These are phyloP conservation scores for Peromyscus leucopus DNA, from an alignment of 2,113 vertebrate species.

Conservation along the genomic window DNA sequence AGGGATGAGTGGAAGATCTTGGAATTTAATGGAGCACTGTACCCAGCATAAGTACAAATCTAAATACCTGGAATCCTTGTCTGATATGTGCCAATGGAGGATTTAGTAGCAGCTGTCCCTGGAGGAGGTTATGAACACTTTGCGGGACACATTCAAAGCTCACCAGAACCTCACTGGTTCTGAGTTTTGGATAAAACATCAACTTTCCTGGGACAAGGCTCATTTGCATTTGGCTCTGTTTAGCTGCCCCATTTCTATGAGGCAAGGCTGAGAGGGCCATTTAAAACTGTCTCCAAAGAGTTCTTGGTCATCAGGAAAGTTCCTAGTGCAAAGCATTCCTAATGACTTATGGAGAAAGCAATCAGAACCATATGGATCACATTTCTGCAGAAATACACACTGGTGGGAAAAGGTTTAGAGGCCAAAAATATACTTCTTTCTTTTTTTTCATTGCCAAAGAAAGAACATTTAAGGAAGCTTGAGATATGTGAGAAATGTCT, in stretches of 20 bases:
- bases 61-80: neutral
- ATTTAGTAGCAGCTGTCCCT: conserved; percentile 44
- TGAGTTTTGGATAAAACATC: conserved; percentile 75
- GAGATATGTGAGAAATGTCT: conserved; percentile 85
- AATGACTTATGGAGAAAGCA: conserved; percentile 80
- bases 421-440: conserved; percentile 81
- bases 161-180: conserved; percentile 28
- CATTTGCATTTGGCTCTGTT: conserved; percentile 79
- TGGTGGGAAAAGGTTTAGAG: conserved; percentile 83
- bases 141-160: conserved; percentile 59
- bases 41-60: conserved; percentile 36
- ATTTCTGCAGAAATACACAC: conserved; percentile 81
- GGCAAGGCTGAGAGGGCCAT: conserved; percentile 69
- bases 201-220: conserved; percentile 73
- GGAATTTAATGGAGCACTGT: neutral
- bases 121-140: conserved; percentile 21
- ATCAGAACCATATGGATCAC: conserved; percentile 81
- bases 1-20: neutral
- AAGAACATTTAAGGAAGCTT: conserved; percentile 84
- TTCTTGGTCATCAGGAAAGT: conserved; percentile 78
- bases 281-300: conserved; percentile 75
- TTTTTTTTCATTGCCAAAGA: conserved; percentile 81
- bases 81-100: conserved; percentile 12
- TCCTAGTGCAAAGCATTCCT: conserved; percentile 73
- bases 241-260: conserved; percentile 61